Base-by-base conservation (phyloP, 1,140 invertebrate genomes). In the Zaprionus camerounensis region DNA sequence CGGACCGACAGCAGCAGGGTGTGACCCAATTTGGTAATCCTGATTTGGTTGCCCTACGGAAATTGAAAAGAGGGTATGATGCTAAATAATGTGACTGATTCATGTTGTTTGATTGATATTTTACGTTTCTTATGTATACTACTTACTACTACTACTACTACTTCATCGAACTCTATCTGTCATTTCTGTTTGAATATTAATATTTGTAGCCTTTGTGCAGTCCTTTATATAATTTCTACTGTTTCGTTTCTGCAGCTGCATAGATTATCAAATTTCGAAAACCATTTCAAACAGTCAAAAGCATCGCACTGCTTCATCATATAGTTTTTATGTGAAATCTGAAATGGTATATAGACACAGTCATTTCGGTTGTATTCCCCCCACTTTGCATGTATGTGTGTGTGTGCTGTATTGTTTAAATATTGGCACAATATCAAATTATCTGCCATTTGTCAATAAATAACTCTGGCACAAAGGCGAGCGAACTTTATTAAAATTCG, bases 401-500 rank as follows among this genome's bases (percentile, higher is more conserved):
- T 80, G 44, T 68, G 67, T 57, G 55, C 34, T 20, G 66, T 66
- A 72, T 88, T 85, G 88, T 88, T 85, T 82, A 79, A 85, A 88
- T 88, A 88, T 88, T 88, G 85, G 78, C 85, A 80, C 72, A 81
- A 88, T 90, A 88, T 88, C 85, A 88, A 88, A 88, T 88, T 88
- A 88, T 90, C 85, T 64, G 85, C 85, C 79, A 88, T 90, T 90
- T 88, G 85, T 90, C 85, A 88, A 88, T 88, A 88, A 88, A 88
- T 88, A 85, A 90, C 76, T 85, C 67, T 34, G 38, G 55, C 59
- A 81, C 82, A 91, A 91, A 82, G 86, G 76, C 73, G 61, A 85
- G 76, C 73, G 61, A 85, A 90, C 82, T 86, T 86, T 91, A 90
- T 91, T 90, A 91, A 90, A 90, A 90, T 91, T 91, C 86, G 78